A percentile compares a stretch with the other conserved stretches of the same genome.
These are phyloP conservation scores for Hemiprocne comata DNA, from an alignment of 2,113 vertebrate species.

Conservation along the genomic window DNA sequence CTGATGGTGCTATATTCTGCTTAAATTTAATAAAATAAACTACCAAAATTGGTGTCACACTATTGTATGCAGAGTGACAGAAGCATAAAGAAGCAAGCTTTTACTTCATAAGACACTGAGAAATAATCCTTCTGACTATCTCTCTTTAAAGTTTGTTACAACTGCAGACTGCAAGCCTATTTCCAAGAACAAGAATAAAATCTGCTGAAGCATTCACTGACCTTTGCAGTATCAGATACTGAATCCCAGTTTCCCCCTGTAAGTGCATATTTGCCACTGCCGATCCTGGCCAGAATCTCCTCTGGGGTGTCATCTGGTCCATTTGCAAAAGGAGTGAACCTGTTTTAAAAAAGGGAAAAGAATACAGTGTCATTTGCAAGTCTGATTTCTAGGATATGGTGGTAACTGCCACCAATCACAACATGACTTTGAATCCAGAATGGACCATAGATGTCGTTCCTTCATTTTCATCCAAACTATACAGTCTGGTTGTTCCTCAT, in stretches of 20 bases:
- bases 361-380: background rate
- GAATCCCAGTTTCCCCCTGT: slow-evolving; percentile 95
- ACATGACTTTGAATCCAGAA: background rate
- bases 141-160: background rate
- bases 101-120: background rate
- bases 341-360: background rate
- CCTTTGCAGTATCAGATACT: slow-evolving; percentile 91
- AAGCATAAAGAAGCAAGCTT: background rate
- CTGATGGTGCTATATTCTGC: background rate
- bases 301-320: slow-evolving; percentile 91
- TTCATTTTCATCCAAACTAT: background rate
- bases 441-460: background rate
- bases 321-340: slow-evolving; percentile 95
- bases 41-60: background rate
- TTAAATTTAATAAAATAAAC: background rate
- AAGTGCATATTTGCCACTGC: slow-evolving; percentile 88
- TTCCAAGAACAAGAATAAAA: background rate
- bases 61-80: background rate
- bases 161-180: background rate
- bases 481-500: background rate
- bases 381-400: background rate
- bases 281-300: slow-evolving; percentile 92
- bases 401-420: background rate
- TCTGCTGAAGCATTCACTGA: slow-evolving; percentile 16
- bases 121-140: background rate